Evolutionary conservation across 2,888 invertebrate species (phyloP), one percentile per base, ranked within the genome.

Genomic region (Tetanocera ferruginea): DNA sequence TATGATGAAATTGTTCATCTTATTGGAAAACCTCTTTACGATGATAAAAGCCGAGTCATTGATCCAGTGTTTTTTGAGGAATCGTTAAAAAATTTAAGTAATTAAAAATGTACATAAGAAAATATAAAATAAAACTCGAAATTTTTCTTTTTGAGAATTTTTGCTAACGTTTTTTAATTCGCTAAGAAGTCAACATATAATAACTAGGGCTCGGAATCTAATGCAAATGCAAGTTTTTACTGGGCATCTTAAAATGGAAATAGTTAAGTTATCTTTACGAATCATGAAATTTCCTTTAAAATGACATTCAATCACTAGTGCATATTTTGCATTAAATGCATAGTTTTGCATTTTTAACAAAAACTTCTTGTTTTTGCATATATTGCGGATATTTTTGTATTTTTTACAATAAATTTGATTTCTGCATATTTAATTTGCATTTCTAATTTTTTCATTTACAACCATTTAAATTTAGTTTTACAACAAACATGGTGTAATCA

Each of bases 1-100:
- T 97, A 96, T 87, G 94, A 97, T 79, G 96, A 99, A 84, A 94
- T 99, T 3, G 95, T 96, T 85, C 89, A 91, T 9, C 91, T 99
- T 69, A 93, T 99, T 80, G 99, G 99, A 0, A 96, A 97, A 1
- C 98, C 98, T 0, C 94, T 95, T 0, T 93, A 92, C 86, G 92
- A 92, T 73, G 94, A 94, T 0, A 92, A 93, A 76, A 95, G 95
- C 85, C 92, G 93, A 76, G 91, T 94, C 76, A 92, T 96, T 57
- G 96, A 96, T 80, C 93, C 94, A 0, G 93, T 94, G 0, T 95
- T 96, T 84, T 96, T 96, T 86, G 96, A 96, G 84, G 90, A 90
- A 64, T 90, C 89, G 23, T 83, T 93, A n/a, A 91, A 88, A 79
- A 91, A 90, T 80, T 83, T 89, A 0, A 84, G 88, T 80, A 82